Conservation (phyloP, 2,888 invertebrate genomes). For the Macrophya annulata region DNA sequence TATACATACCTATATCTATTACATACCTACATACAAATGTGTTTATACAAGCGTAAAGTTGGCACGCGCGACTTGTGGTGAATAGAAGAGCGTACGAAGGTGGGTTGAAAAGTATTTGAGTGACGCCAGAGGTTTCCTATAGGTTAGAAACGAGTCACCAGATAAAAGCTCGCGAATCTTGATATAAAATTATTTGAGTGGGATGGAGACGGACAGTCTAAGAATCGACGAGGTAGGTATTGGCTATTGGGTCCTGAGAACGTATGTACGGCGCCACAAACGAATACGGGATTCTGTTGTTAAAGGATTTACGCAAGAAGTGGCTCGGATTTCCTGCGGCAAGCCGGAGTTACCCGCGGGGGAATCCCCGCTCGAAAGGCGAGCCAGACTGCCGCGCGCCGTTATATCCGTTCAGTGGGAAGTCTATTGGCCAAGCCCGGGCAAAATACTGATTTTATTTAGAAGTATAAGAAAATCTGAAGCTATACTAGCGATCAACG, state of each 20-base stretch:
- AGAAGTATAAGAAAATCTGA: slow-evolving; percentile 42
- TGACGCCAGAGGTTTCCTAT: not conserved
- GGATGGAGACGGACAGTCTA: slow-evolving; percentile 14
- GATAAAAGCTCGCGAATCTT: not conserved
- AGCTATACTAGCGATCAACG: slow-evolving; percentile 29
- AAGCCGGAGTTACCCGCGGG: slow-evolving; percentile 51
- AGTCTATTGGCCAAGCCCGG: slow-evolving; percentile 41
- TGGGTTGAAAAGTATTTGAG: not conserved
- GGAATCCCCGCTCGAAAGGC: slow-evolving; percentile 60
- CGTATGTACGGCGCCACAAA: slow-evolving; percentile 43
- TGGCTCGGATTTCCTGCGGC: slow-evolving; percentile 44
- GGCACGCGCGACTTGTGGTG: slow-evolving; percentile 32
- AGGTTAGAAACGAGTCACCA: not conserved
- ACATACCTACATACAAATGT: no score
- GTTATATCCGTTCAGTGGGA: slow-evolving; percentile 63
- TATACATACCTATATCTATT: no score
- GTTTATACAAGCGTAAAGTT: not conserved
- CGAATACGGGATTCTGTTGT: slow-evolving; percentile 50
- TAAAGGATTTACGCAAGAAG: slow-evolving; percentile 48
- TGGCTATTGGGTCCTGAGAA: slow-evolving; percentile 24
- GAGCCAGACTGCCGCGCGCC: slow-evolving; percentile 65
- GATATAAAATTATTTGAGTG: not conserved
- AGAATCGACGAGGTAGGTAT: slow-evolving; percentile 7
- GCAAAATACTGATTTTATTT: slow-evolving; percentile 52
- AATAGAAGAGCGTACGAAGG: not conserved